Evolutionary conservation across 1,140 invertebrate species (phyloP), one percentile per base, ranked within the genome.

Genomic region (Drosophila ogumai): DNA sequence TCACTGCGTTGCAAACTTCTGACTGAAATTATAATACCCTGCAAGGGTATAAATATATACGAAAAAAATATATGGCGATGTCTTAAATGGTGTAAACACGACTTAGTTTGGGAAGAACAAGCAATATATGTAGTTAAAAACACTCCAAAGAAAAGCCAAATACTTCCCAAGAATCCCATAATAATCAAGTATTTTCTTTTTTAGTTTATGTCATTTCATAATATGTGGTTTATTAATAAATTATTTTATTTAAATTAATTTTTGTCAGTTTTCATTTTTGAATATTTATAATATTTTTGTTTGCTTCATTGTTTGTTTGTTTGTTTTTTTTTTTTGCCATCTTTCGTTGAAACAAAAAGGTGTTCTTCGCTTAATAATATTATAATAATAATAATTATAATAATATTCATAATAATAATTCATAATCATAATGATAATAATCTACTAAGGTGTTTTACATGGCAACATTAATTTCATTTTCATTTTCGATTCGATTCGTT

Each of bases 221-320:
- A 88, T 88, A 88, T 88, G 84, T 88, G 84, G 80, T 88, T 87
- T 88, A 88, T 88, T 90, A 90, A 88, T 88, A 88, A 88, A 88
- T 90, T 88, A 88, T 84, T 88, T 81, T 84, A 78, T 81, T 88
- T 87, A 90, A 88, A 88, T 90, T 88, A 88, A 90, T 84, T 74
- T 75, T 82, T 84, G 56, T 78, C 84, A 81, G 68, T 88, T 88
- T 82, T 75, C 82, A 68, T 61, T 76, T 81, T 87, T 87, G 84
- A 88, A 88, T 88, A 88, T 88, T 87, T 88, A 88, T 82, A 88
- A 82, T 88, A 88, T 82, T 87, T 87, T 85, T 79, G 67, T 75
- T 43, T 74, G 40, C 56, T 66, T 44, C 52, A 65, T 56, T 52
- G 54, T 59, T 54, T 22, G 22, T 22, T 28, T 28, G 25, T 6